A percentile compares a stretch with the other conserved stretches of the same genome.
These are phyloP conservation scores for Eulemur mongoz DNA, from an alignment of 2,797 vertebrate species.

Conservation along the genomic window DNA sequence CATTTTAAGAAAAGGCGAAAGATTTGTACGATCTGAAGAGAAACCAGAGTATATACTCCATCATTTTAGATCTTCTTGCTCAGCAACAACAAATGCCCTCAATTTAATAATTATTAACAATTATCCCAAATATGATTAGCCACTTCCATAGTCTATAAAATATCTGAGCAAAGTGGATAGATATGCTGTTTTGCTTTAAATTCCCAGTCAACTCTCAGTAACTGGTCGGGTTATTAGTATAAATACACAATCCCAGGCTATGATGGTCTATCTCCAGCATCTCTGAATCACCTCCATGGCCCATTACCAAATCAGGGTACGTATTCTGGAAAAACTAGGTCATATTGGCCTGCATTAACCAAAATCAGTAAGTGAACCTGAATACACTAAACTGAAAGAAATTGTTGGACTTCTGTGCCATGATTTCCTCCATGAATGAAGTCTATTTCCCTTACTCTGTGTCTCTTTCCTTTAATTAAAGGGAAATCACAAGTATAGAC, in stretches of 20 bases:
- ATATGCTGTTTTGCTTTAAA: not conserved
- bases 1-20: too few species aligned
- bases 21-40: too few species aligned
- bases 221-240: not conserved
- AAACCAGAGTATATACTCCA: too few species aligned
- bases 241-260: not conserved
- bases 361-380: not conserved
- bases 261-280: not conserved
- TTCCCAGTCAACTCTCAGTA: not conserved
- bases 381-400: not conserved
- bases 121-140: not conserved
- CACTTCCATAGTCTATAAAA: not conserved
- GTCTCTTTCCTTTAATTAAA: conserved; percentile 27
- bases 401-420: not conserved
- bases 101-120: not conserved
- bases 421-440: not conserved
- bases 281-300: not conserved
- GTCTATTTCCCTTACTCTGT: not conserved
- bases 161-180: not conserved
- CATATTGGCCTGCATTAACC: not conserved
- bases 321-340: conserved; percentile 17
- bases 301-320: not conserved
- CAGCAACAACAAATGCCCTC: not conserved
- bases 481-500: not conserved
- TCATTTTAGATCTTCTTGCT: not conserved